Conservation (phyloP, 1,140 invertebrate species). For the Drosophila watanabei region DNA sequence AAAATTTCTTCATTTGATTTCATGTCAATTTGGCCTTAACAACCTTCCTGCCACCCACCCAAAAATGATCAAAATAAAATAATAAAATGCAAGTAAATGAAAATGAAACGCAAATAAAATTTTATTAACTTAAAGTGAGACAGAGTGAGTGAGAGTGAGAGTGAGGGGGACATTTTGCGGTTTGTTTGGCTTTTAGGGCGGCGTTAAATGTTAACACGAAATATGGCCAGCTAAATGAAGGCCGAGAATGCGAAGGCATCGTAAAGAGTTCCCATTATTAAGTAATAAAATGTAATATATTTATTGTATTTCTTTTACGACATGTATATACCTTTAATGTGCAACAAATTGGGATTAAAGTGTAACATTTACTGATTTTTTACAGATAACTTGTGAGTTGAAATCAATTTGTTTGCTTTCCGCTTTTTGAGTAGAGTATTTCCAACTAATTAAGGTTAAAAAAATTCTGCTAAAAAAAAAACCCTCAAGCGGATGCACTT, state of each 20-base stretch:
- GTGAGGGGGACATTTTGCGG: slow-evolving; percentile 5
- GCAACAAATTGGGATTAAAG: neutral
- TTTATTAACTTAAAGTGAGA: slow-evolving; percentile 62
- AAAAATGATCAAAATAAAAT: slow-evolving; percentile 73
- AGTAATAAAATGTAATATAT: slow-evolving; percentile 8
- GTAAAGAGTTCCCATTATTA: slow-evolving; percentile 15
- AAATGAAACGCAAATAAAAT: slow-evolving; percentile 79
- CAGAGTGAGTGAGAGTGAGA: too few species aligned
- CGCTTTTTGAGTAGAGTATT: neutral
- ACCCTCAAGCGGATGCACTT: neutral
- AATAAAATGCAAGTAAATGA: slow-evolving; percentile 78
- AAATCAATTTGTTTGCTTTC: too few species aligned
- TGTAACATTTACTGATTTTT: neutral
- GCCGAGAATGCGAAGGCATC: neutral
- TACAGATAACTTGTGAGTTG: too few species aligned
- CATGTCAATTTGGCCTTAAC: slow-evolving; percentile 64
- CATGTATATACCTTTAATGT: neutral
- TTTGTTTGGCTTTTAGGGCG: slow-evolving; percentile 43
- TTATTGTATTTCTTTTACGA: neutral
- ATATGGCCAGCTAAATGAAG: slow-evolving; percentile 42
- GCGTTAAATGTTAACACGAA: slow-evolving; percentile 76
- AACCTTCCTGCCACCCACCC: slow-evolving; percentile 1
- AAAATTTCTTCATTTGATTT: slow-evolving; percentile 71
- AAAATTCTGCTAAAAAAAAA: too few species aligned
- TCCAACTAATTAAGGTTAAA: too few species aligned